phyloP scores from a whole-genome alignment of 2,888 invertebrate genomes.

The Parochlus steinenii region DNA sequence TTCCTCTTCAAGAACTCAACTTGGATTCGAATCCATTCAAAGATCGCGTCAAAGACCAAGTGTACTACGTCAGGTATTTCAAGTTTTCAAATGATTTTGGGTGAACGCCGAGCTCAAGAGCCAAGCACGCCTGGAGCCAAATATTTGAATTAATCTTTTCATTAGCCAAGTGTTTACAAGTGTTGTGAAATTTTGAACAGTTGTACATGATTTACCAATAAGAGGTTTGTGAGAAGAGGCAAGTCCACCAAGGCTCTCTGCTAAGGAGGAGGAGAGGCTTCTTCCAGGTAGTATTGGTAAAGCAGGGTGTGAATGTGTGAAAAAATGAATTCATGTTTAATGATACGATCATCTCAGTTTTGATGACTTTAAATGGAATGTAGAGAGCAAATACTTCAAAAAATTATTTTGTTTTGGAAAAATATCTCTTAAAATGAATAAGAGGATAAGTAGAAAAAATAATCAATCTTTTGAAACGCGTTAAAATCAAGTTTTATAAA shows the following conservation, averaged over 20 bases:
- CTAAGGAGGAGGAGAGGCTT: background rate
- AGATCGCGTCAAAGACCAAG: conserved; percentile 57
- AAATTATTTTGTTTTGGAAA: background rate
- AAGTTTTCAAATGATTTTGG: background rate
- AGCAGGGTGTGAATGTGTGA: too few relatives aligned
- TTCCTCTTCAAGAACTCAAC: conserved; percentile 57
- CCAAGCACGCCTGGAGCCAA: background rate
- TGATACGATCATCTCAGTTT: too few relatives aligned
- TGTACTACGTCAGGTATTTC: conserved; percentile 67
- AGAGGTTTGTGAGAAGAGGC: background rate
- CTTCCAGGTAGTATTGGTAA: too few relatives aligned
- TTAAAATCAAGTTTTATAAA: background rate
- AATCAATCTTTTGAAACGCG: background rate
- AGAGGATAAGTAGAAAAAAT: background rate
- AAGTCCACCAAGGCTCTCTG: background rate
- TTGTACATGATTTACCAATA: too few relatives aligned
- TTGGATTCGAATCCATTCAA: conserved; percentile 69
- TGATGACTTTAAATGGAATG: background rate
- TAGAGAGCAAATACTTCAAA: background rate
- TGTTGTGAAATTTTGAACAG: background rate
- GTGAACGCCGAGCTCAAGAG: background rate
- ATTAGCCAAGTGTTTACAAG: background rate
- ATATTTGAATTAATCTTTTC: conserved; percentile 2
- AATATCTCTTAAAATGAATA: background rate
- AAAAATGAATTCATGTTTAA: too few relatives aligned